Evolutionary conservation across 1,140 invertebrate genomes (phyloP).

Genomic region (Andricus grossulariae): DNA sequence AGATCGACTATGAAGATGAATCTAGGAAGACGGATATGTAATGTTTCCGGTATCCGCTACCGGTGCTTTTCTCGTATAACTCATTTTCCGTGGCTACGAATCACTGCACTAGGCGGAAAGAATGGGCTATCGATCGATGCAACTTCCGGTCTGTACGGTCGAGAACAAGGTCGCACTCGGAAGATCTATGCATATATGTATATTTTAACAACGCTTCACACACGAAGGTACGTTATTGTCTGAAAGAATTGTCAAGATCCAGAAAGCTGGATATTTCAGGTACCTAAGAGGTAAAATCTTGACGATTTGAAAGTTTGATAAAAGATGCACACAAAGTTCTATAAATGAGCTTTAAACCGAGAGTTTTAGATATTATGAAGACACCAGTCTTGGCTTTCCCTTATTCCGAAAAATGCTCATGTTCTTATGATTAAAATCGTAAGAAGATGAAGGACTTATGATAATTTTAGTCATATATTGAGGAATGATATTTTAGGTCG

Average conservation of each 20-base stretch:
- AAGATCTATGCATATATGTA: conserved; percentile 16
- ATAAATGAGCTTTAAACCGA: no score
- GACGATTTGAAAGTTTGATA: background rate
- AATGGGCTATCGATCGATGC: conserved; percentile 49
- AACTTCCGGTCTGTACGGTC: conserved; percentile 30
- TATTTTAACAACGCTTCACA: background rate
- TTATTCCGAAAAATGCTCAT: no score
- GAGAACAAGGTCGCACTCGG: background rate
- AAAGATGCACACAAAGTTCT: background rate
- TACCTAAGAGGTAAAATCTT: background rate
- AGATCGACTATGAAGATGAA: conserved; percentile 57
- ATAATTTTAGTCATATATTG: no score
- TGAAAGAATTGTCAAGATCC: background rate
- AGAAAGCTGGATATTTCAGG: background rate
- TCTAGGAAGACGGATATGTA: background rate
- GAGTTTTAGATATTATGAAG: no score
- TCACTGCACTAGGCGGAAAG: conserved; percentile 19
- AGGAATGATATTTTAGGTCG: no score
- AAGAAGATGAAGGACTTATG: no score
- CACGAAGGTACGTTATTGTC: conserved; percentile 11
- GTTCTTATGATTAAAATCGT: no score
- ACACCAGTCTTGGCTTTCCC: no score
- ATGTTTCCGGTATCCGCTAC: background rate
- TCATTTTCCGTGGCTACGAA: conserved; percentile 14
- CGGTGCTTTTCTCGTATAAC: conserved; percentile 2